Base-by-base conservation (phyloP, 2,797 vertebrate genomes). In the Dallia pectoralis region DNA sequence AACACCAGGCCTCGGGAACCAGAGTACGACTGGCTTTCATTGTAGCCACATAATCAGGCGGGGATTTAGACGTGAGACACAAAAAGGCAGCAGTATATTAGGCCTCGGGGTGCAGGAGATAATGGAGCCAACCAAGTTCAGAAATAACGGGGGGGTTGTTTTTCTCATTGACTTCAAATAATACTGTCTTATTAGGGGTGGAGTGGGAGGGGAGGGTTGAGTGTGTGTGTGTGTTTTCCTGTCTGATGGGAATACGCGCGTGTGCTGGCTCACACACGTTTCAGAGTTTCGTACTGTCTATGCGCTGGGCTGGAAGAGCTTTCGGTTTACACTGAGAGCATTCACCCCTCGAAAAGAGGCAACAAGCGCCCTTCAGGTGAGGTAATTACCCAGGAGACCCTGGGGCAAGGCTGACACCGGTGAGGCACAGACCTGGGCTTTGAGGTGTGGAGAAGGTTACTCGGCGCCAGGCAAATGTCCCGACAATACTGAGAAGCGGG, bases 341-440 rank as follows among this genome's bases (percentile, higher is more conserved):
- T 93, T 93, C 89, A 89, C 80, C 51, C 82, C 78, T 77, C 75
- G 61, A 81, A 81, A 81, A 87, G 85, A 89, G 84, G 83, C 70
- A 84, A 77, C 89, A 83, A 82, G 86, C 65, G 69, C 66, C 84
- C 83, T 87, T 90, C 88, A 90, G 89, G 89, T 93, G 91, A 93
- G 90, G 91, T 92, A 91, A 92, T 92, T 89, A 90, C 91, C 86
- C 90, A 85, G 30, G 90, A 88, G 91, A 87, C 87, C 84, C 74
- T 36, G 81, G 81, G 80, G 79, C 79, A 75, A 72, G 79, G 79
- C 84, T 76, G 82, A 81, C 22, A 53, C 51, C 51, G n/a, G 18
- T 53, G 19, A 53, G n/a, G n/a, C 51, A 53, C 51, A 22, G n/a
- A 53, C n/a, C 51, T 2, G n/a, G n/a, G 51, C 51, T 53, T 53